Evolutionary conservation across 2,888 invertebrate genomes (phyloP), one percentile per base, ranked within the genome.

Genomic region (Drosophila tanythrix): DNA sequence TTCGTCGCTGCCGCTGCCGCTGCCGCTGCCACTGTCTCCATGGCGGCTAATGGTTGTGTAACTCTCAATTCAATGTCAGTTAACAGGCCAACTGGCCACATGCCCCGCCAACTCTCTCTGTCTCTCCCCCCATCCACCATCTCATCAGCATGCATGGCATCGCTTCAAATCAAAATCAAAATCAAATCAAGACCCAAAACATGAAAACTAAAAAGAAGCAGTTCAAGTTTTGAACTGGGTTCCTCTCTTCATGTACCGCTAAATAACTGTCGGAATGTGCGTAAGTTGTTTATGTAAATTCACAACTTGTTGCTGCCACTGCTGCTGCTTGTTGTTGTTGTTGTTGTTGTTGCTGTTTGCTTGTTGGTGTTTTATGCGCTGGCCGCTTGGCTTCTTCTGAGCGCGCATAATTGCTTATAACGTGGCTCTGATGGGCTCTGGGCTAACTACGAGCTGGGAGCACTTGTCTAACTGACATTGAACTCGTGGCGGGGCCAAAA

Each of bases 51-150:
- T 58, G 57, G 76, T 84, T 88, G 88, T 87, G 83, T 87, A 88
- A 88, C 88, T 83, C 74, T 79, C 83, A 88, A 89, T 88, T 88
- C 88, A 88, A 88, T 88, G 88, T 88, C 88, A 88, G 88, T 74
- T 73, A 59, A 79, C 79, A 65, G 68, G 53, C 63, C 74, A 76
- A 72, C 46, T 43, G 48, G 58, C 50, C 70, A 48, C 53, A 52
- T 53, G 56, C 40, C 27, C 50, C 43, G 25, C 35, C 25, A 27
- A 5, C 31, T 43, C 65, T 10, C 8, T 27, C 27, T 18, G 27
- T 64, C 61, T 11, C 7, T 13, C 33, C 13, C 38, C 27, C 18
- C 25, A 43, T n/a, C 2, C 11, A 1, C 36, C 21, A 15, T 10
- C 46, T 67, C 70, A 72, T 85, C 83, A 87, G 60, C 79, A 87